Evolutionary conservation across 2,888 invertebrate species (phyloP).

Genomic region (Hypsopygia costalis): DNA sequence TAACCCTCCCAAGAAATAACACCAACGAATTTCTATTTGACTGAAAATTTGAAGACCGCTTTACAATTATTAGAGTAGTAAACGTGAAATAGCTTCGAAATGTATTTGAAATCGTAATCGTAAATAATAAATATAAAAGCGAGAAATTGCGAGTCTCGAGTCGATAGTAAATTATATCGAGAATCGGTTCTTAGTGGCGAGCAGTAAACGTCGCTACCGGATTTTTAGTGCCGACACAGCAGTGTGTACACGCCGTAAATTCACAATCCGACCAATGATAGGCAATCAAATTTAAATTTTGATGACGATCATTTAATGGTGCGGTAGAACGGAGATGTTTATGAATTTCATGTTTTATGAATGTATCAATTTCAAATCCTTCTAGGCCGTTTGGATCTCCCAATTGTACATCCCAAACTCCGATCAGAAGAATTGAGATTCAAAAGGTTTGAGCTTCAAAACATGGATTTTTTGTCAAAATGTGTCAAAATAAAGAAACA

Average conservation of each 20-base stretch:
- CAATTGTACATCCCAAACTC: too few species aligned
- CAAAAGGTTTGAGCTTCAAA: too few species aligned
- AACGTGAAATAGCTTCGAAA: background rate
- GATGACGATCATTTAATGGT: background rate
- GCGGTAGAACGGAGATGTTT: too few species aligned
- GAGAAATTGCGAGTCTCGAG: conserved; percentile 17
- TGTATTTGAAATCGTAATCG: conserved; percentile 4
- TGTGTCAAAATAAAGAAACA: too few species aligned
- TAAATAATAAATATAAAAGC: conserved; percentile 18
- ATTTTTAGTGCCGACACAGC: conserved; percentile 15
- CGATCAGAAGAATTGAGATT: too few species aligned
- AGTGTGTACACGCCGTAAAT: conserved; percentile 20
- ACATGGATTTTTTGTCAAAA: too few species aligned
- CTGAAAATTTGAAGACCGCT: background rate
- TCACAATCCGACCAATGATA: conserved; percentile 16
- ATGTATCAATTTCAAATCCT: too few species aligned
- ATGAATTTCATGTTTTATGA: too few species aligned
- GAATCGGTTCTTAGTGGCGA: conserved; percentile 20
- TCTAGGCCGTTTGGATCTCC: too few species aligned
- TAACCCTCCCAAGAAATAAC: background rate
- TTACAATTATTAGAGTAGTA: conserved; percentile 1
- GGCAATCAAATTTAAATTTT: conserved; percentile 29
- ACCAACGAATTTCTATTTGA: background rate
- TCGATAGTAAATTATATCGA: conserved; percentile 23
- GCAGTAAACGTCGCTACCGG: conserved; percentile 20